A percentile compares a stretch with the other conserved stretches of the same genome.
These are phyloP conservation scores for Phalanger gymnotis DNA, from an alignment of 2,797 vertebrate species.

Conservation along the genomic window DNA sequence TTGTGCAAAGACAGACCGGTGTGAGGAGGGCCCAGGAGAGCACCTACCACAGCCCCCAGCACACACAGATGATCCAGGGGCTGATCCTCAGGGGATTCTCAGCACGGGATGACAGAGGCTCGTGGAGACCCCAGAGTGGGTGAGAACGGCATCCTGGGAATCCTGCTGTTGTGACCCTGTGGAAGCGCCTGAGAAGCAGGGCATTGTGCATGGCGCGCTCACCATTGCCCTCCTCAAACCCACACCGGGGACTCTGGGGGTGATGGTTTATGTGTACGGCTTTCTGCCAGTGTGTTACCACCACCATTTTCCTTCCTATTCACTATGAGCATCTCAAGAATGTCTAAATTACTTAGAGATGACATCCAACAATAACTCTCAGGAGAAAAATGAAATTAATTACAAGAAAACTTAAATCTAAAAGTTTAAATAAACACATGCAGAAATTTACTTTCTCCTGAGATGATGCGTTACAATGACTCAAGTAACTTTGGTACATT, in stretches of 20 bases:
- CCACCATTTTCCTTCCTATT: neutral
- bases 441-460: neutral
- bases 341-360: neutral
- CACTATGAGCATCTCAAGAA: neutral
- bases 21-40: no score
- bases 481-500: neutral
- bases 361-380: neutral
- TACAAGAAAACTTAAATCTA: slow-evolving; percentile 34
- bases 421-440: slow-evolving; percentile 6
- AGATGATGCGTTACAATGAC: neutral
- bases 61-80: no score
- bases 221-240: no score
- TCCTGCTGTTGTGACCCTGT: no score
- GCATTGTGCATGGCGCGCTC: no score
- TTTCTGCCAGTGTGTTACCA: neutral
- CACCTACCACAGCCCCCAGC: no score
- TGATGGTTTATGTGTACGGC: accelerated
- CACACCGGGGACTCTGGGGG: no score
- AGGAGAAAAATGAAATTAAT: neutral
- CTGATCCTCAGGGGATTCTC: no score
- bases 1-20: no score
- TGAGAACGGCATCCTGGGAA: neutral
- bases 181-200: neutral
- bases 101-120: no score
- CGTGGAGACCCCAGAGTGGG: no score